These are phyloP conservation scores for Xenopus laevis DNA, from an alignment of 2,113 vertebrate genomes.

Conservation along the genomic window DNA sequence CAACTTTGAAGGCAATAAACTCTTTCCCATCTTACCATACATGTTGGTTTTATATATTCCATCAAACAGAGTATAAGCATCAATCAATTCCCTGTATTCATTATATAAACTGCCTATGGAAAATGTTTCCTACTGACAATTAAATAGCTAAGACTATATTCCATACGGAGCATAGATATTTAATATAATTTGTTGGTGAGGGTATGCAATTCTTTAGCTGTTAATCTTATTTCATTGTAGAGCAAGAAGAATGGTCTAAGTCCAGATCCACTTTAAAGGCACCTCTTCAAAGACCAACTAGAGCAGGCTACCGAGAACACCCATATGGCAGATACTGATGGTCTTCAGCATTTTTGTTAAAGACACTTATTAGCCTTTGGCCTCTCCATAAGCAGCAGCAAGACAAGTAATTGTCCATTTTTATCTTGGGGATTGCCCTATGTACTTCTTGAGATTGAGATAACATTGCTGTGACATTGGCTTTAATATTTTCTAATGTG, in stretches of 20 bases:
- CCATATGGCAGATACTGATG: constrained; percentile 99
- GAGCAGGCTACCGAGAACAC: constrained; percentile 96
- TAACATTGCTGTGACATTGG: constrained; percentile 65
- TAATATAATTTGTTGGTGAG: no score
- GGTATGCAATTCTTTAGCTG: no score
- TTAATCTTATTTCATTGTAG: constrained; percentile 59
- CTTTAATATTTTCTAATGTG: constrained; percentile 69
- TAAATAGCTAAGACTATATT: no score
- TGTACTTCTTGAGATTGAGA: constrained; percentile 70
- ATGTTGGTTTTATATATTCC: no score
- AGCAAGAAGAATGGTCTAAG: constrained; percentile 88
- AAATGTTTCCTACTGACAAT: no score
- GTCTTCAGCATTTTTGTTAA: constrained; percentile 78
- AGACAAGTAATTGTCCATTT: constrained; percentile 84
- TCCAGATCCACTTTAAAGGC: constrained; percentile 87
- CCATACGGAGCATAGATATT: no score
- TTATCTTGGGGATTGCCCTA: constrained; percentile 68
- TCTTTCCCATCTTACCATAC: no score
- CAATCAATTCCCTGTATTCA: no score
- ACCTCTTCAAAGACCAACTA: constrained; percentile 82
- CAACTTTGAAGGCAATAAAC: no score
- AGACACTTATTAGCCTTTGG: constrained; percentile 76
- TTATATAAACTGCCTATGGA: no score
- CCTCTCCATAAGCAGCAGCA: constrained; percentile 75
- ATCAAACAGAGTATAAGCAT: no score